Evolutionary conservation across 2,888 invertebrate genomes (phyloP).

Genomic region (Nomada ruficornis): DNA sequence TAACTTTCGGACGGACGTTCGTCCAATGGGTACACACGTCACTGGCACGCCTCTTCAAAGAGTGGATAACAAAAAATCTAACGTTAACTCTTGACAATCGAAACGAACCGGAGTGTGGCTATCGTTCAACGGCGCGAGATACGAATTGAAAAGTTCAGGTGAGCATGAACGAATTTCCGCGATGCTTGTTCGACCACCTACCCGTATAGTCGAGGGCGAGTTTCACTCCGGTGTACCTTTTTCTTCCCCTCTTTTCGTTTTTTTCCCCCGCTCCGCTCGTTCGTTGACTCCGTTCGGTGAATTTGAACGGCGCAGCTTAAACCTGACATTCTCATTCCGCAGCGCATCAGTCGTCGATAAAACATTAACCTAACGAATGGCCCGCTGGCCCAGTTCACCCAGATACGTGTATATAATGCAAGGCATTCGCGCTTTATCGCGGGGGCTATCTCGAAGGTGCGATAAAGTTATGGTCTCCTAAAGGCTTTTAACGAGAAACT

Average conservation of each 20-base stretch:
- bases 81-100: slow-evolving; percentile 13
- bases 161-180: slow-evolving; percentile 3
- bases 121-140: neutral
- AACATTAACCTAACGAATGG: slow-evolving; percentile 54
- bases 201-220: no score
- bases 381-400: slow-evolving; percentile 18
- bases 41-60: slow-evolving; percentile 4
- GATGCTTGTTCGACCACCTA: neutral
- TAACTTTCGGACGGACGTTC: slow-evolving; percentile 21
- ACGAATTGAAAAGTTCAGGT: neutral
- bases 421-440: slow-evolving; percentile 59
- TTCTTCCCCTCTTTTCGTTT: neutral
- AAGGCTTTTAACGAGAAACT: slow-evolving; percentile 67
- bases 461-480: slow-evolving; percentile 69
- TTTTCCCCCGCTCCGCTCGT: no score
- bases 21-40: neutral
- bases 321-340: slow-evolving; percentile 37
- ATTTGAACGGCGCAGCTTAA: slow-evolving; percentile 1
- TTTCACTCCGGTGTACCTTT: no score
- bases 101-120: neutral
- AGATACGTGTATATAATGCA: slow-evolving; percentile 43
- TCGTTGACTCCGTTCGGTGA: neutral
- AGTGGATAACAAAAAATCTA: neutral
- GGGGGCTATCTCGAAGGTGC: slow-evolving; percentile 51
- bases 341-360: slow-evolving; percentile 47